phyloP scores from a whole-genome alignment of 2,113 vertebrate species.

The Prunella himalayana region DNA sequence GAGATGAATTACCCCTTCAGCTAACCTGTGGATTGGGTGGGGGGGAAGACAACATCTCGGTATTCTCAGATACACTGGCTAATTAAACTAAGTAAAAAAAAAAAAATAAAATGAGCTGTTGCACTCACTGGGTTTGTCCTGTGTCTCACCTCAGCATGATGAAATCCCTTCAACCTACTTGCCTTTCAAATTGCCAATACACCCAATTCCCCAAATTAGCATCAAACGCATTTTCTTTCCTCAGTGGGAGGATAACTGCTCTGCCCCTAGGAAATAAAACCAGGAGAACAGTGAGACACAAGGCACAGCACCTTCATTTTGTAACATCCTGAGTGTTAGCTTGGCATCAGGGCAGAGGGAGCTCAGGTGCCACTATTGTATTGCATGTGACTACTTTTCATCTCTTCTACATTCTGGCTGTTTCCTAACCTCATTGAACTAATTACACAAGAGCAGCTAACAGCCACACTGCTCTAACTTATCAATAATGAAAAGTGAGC shows the following conservation, averaged over 20 bases:
- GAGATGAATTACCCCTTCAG: neutral
- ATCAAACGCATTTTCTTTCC: neutral
- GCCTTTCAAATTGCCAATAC: neutral
- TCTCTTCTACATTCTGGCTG: neutral
- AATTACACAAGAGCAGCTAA: conserved; percentile 15
- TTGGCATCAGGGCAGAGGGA: neutral
- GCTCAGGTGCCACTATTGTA: neutral
- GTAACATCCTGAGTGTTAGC: neutral
- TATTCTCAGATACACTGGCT: neutral
- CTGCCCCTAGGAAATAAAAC: neutral
- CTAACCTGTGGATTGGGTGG: neutral
- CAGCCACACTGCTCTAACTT: neutral
- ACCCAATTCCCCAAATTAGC: neutral
- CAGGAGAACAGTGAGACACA: neutral
- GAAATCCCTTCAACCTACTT: neutral
- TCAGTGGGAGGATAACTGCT: neutral
- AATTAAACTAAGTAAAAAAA: neutral
- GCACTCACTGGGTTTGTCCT: neutral
- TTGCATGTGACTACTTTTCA: neutral
- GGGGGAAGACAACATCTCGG: neutral
- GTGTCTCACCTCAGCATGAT: neutral
- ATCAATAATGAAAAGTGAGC: conserved; percentile 40
- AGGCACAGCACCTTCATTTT: neutral
- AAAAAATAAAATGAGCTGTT: neutral
- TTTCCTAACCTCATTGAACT: conserved; percentile 19